phyloP scores from a whole-genome alignment of 2,888 invertebrate genomes.

The Pammene fasciana region DNA sequence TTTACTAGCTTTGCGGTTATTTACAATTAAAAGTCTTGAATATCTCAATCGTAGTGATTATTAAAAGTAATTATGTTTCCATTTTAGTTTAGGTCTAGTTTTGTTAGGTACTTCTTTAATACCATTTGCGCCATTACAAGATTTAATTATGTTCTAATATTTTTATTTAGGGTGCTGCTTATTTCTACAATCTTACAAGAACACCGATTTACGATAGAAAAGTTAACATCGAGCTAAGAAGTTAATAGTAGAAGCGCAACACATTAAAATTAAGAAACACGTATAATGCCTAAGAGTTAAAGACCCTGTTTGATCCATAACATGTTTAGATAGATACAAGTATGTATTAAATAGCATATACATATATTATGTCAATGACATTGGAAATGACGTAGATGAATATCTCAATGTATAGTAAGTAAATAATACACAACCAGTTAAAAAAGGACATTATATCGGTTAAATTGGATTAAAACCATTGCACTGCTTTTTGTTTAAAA shows the following conservation, averaged over 20 bases:
- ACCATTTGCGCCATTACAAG: neutral
- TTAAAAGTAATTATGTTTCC: neutral
- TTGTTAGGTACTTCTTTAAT: neutral
- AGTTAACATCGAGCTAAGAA: constrained; percentile 36
- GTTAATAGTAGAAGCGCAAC: constrained; percentile 38
- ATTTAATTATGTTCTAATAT: neutral
- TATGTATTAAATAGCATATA: constrained; percentile 50
- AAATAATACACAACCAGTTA: neutral
- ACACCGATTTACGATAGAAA: constrained; percentile 39
- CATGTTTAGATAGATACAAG: constrained; percentile 67
- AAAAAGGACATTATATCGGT: neutral
- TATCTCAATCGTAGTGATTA: neutral
- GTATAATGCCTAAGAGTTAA: constrained; percentile 73
- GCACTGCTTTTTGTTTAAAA: too few relatives aligned
- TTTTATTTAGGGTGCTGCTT: constrained; percentile 26
- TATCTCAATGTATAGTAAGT: neutral
- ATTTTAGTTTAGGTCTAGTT: neutral
- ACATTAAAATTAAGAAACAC: constrained; percentile 42
- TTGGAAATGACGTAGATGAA: constrained; percentile 5
- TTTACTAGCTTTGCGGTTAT: neutral
- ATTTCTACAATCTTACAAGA: constrained; percentile 34
- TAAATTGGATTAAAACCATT: neutral
- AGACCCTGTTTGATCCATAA: constrained; percentile 81
- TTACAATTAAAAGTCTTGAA: neutral
- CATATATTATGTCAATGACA: constrained; percentile 25